A percentile compares a stretch with the other conserved stretches of the same genome.
Evolutionary conservation across 92 coral and sea anemone genomes (phyloP).

Genomic region (Palythoa caribaeorum): DNA sequence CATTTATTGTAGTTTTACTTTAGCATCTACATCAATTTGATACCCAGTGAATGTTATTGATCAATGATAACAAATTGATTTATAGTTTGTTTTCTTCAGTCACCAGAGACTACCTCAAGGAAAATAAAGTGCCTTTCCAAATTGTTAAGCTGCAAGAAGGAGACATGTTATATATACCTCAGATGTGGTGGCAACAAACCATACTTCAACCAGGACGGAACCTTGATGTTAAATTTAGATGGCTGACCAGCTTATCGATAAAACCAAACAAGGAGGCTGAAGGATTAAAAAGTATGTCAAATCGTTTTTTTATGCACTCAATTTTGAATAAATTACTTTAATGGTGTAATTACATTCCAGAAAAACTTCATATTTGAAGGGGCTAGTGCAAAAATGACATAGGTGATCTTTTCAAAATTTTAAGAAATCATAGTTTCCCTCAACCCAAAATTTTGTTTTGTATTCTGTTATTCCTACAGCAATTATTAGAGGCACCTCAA

Average conservation of each 20-base stretch:
- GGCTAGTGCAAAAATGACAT: no score
- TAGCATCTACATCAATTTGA: background rate
- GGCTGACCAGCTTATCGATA: slow-evolving; percentile 39
- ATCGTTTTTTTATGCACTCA: background rate
- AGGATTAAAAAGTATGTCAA: background rate
- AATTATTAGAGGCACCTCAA: no score
- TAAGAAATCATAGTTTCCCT: no score
- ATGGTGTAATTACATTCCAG: no score
- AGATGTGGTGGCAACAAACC: slow-evolving; percentile 71
- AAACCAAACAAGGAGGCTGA: background rate
- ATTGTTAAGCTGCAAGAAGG: slow-evolving; percentile 59
- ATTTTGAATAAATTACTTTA: background rate
- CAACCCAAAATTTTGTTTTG: no score
- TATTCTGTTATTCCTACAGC: no score
- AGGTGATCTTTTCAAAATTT: no score
- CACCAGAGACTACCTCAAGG: background rate
- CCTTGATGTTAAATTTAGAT: slow-evolving; percentile 49
- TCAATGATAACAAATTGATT: background rate
- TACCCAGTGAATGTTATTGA: background rate
- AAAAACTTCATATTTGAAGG: no score
- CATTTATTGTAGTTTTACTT: background rate
- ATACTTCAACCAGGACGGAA: slow-evolving; percentile 18
- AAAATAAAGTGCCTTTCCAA: slow-evolving; percentile 51
- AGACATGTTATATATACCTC: slow-evolving; percentile 67
- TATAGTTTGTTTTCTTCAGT: background rate